Conservation (phyloP, 2,113 vertebrate genomes). For the Sinocyclocheilus rhinocerous region DNA sequence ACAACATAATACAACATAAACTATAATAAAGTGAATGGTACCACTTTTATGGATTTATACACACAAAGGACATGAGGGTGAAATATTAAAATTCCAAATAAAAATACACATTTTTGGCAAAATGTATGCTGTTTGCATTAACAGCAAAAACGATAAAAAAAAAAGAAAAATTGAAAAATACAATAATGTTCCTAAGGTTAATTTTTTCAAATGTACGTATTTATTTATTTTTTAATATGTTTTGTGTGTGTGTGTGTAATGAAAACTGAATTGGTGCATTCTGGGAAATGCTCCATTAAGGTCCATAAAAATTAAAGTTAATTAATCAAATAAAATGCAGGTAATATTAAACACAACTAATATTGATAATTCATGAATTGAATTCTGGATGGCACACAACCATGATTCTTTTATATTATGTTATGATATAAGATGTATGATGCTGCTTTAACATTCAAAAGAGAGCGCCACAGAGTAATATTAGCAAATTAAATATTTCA, state of each 20-base stretch:
- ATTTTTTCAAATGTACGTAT: too few relatives aligned
- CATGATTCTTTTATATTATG: not conserved
- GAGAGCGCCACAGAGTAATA: not conserved
- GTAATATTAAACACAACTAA: not conserved
- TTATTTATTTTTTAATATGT: too few relatives aligned
- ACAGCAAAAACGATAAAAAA: too few relatives aligned
- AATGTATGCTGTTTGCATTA: too few relatives aligned
- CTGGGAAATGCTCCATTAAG: not conserved
- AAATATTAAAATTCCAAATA: too few relatives aligned
- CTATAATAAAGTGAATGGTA: not conserved
- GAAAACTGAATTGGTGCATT: not conserved
- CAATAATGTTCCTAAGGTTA: not conserved
- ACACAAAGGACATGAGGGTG: not conserved
- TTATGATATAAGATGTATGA: not conserved
- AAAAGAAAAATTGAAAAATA: not conserved
- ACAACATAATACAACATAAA: not conserved
- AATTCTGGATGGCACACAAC: not conserved
- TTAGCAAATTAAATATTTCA: slow-evolving; percentile 41
- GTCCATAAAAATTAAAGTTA: not conserved
- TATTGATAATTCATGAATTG: not conserved
- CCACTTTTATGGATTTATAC: not conserved
- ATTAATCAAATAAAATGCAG: not conserved
- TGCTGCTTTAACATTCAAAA: slow-evolving; percentile 30
- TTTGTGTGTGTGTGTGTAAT: too few relatives aligned
- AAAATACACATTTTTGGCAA: too few relatives aligned